Base-by-base conservation (phyloP, 2,888 invertebrate genomes). In the Euzetes globulus region DNA sequence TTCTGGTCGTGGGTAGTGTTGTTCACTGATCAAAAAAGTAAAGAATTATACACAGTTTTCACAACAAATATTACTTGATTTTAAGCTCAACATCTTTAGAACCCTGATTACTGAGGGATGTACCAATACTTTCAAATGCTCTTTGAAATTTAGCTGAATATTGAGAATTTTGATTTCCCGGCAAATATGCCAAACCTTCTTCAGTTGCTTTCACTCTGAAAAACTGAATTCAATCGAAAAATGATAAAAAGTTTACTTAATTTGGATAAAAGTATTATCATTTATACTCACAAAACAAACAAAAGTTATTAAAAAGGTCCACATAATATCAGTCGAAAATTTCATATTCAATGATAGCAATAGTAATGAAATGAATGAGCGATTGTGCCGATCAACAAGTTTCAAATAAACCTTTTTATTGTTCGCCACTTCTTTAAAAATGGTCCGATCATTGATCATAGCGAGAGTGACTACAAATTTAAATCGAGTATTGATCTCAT, bases 51-150 rank as follows among this genome's bases (percentile, higher is more conserved):
- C 19, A 37, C 5, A 65, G n/a, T 17, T 3, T n/a, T 33, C 17
- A 68, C 11, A 37, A 15, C 3, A 15, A 45, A 37, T 4, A 19
- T 45, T 70, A 70, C 45, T 25, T 47, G 3, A 27, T 11, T 15
- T 65, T 65, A 6, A 65, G 19, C 1, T 70, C 19, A 3, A 70
- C 11, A 33, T 70, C 70, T 47, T 47, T 70, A 11, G 70, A 70
- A 1, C 47, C 70, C 70, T 70, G 70, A 70, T 41, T 70, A 22
- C 70, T 70, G 5, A 70, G 70, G n/a, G 70, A 22, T 15, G 25
- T 45, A 3, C 70, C 70, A n/a, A 70, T 70, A 47, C 70, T 70
- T 19, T 70, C 70, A 25, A 70, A 70, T 5, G 70, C 70, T 19
- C 70, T 19, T 27, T 70, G 70, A 47, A 70, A 70, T 47, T 70